These are phyloP conservation scores for Paramormyrops kingsleyae DNA, from an alignment of 2,113 vertebrate genomes.

Conservation along the genomic window DNA sequence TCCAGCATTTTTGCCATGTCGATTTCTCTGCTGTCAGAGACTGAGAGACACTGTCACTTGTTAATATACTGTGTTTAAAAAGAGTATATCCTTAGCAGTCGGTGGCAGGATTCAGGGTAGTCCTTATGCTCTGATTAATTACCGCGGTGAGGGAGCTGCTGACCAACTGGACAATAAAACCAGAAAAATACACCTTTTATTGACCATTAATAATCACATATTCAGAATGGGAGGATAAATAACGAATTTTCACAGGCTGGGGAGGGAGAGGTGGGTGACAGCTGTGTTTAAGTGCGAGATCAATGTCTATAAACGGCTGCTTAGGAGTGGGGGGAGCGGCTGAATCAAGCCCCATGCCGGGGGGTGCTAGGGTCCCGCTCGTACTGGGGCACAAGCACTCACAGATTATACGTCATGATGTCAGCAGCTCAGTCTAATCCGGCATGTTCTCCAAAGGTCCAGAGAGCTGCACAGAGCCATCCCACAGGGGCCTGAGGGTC, in stretches of 20 bases:
- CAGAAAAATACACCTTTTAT: conserved; percentile 22
- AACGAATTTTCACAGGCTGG: background rate
- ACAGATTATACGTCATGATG: conserved; percentile 9
- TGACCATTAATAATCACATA: conserved; percentile 55
- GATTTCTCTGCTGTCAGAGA: background rate
- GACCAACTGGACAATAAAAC: conserved; percentile 30
- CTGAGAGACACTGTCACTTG: background rate
- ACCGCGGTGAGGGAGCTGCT: conserved; percentile 27
- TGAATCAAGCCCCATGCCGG: conserved; percentile 54
- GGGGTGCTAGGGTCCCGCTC: conserved; percentile 43
- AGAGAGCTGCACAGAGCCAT: conserved; percentile 5
- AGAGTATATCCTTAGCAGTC: background rate
- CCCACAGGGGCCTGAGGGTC: conserved; percentile 29
- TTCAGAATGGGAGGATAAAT: conserved; percentile 23
- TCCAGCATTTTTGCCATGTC: background rate
- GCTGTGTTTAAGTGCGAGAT: conserved; percentile 57
- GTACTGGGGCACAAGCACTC: conserved; percentile 24
- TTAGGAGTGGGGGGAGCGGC: conserved; percentile 39
- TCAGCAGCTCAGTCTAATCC: conserved; percentile 34
- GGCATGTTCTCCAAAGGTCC: conserved; percentile 14
- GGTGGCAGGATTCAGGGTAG: background rate
- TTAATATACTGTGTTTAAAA: background rate
- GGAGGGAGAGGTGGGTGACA: background rate
- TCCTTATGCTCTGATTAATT: conserved; percentile 12
- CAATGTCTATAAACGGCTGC: conserved; percentile 58